Evolutionary conservation across 2,888 invertebrate genomes (phyloP).

Genomic region (Pyrochroa serraticornis): DNA sequence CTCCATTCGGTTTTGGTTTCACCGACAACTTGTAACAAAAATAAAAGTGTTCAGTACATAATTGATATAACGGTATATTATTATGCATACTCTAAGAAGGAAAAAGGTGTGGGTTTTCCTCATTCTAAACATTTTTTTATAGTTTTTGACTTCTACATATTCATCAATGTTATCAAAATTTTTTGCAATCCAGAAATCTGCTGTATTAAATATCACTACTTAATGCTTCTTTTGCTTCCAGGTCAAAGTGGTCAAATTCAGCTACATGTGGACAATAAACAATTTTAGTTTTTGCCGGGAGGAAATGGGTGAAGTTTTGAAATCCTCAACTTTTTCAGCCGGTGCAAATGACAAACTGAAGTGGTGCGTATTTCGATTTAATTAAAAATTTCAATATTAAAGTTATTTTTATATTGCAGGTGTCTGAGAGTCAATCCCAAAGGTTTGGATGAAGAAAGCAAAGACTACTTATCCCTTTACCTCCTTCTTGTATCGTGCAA

Average conservation of each 20-base stretch:
- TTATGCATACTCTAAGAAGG: too few relatives aligned
- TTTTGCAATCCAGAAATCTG: background rate
- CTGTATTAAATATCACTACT: background rate
- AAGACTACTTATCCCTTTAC: constrained; percentile 99
- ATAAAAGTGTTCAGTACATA: too few relatives aligned
- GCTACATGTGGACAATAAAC: constrained; percentile 99
- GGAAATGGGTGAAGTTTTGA: constrained; percentile 99
- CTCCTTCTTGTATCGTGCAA: constrained; percentile 99
- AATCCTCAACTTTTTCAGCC: constrained; percentile 99
- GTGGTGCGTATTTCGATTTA: constrained; percentile 70
- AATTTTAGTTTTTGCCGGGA: constrained; percentile 99
- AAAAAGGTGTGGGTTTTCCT: too few relatives aligned
- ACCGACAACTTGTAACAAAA: too few relatives aligned
- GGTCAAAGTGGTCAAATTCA: constrained; percentile 99
- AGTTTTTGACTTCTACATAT: too few relatives aligned
- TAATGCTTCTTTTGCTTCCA: constrained; percentile 59
- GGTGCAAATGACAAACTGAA: constrained; percentile 99
- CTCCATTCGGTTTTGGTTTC: too few relatives aligned
- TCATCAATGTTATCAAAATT: too few relatives aligned
- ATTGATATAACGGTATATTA: too few relatives aligned
- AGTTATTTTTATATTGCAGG: constrained; percentile 60
- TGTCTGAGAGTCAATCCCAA: constrained; percentile 99
- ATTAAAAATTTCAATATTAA: background rate
- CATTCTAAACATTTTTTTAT: too few relatives aligned
- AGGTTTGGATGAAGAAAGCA: constrained; percentile 99